Evolutionary conservation across 2,113 vertebrate species (phyloP).

Genomic region (Drymodes brunneopygia): DNA sequence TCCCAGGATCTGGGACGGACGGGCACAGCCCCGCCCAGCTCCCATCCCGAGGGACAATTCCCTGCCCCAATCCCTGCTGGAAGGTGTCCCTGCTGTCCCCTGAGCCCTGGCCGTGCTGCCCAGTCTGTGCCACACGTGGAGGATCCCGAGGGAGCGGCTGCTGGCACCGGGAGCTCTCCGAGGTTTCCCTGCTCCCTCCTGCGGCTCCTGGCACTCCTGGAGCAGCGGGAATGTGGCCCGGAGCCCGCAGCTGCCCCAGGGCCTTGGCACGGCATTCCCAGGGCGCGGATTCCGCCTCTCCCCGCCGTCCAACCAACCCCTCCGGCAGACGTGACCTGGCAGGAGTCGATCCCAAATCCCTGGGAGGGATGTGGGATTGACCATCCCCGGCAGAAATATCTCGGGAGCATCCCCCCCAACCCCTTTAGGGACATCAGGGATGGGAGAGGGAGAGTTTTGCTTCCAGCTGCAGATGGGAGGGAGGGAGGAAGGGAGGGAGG

Average conservation of each 20-base stretch:
- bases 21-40: neutral
- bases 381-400: neutral
- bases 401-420: neutral
- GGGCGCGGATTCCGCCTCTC: neutral
- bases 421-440: neutral
- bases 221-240: neutral
- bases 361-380: neutral
- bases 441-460: neutral
- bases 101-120: neutral
- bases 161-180: neutral
- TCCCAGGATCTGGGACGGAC: rapidly evolving
- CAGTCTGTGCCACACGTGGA: rapidly evolving
- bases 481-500: neutral
- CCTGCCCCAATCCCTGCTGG: neutral
- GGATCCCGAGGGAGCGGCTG: neutral
- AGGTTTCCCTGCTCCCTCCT: neutral
- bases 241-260: neutral
- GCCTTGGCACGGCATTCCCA: neutral
- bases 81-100: neutral
- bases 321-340: neutral
- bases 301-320: neutral
- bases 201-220: neutral
- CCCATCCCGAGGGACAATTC: neutral
- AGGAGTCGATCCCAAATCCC: neutral
- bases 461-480: neutral